A percentile compares a stretch with the other conserved stretches of the same genome.
Evolutionary conservation across 1,140 invertebrate genomes (phyloP).

Genomic region (Pogonus chalceus): DNA sequence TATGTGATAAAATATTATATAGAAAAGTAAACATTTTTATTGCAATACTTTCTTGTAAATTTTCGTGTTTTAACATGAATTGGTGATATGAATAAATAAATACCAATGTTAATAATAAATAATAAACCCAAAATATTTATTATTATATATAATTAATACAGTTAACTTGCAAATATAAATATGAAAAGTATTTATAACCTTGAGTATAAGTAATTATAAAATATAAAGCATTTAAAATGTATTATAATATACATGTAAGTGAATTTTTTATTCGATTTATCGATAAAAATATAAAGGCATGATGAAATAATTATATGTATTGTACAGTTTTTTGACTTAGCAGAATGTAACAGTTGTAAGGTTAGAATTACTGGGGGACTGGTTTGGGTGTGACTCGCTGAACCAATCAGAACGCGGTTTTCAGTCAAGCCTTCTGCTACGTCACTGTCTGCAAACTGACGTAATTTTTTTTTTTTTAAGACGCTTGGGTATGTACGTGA

Average conservation of each 20-base stretch:
- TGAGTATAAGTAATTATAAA: not conserved
- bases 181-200: not conserved
- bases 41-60: too few relatives aligned
- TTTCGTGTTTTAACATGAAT: too few relatives aligned
- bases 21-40: too few relatives aligned
- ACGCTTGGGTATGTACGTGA: too few relatives aligned
- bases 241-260: not conserved
- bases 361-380: not conserved
- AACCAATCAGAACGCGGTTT: not conserved
- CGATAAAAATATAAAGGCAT: too few relatives aligned
- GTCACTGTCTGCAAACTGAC: not conserved
- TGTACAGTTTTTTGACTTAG: too few relatives aligned
- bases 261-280: not conserved
- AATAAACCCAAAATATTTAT: too few relatives aligned
- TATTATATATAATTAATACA: too few relatives aligned
- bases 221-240: not conserved
- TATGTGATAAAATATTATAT: too few relatives aligned
- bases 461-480: constrained; percentile 7
- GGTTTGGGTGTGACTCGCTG: not conserved
- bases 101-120: too few relatives aligned
- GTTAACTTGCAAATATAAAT: not conserved
- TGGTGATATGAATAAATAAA: too few relatives aligned
- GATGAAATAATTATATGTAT: too few relatives aligned
- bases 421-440: not conserved
- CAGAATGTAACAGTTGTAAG: not conserved